Conservation (phyloP, 2,113 vertebrate genomes). For the Colistium nudipinnis region DNA sequence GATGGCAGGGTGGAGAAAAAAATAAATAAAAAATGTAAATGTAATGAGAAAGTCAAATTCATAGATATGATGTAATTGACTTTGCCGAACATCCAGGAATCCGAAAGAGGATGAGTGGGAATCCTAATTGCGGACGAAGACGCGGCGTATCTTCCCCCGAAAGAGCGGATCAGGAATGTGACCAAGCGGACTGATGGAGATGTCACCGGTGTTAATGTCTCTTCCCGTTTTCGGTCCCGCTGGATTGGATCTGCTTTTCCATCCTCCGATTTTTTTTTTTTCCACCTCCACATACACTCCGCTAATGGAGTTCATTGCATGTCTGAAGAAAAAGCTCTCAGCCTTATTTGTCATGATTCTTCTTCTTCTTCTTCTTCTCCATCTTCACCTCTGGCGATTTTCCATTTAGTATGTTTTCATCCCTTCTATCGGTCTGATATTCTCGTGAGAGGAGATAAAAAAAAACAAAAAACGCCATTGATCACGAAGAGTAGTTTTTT, state of each 20-base stretch:
- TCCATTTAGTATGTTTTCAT: conserved; percentile 30
- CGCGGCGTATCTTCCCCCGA: conserved; percentile 47
- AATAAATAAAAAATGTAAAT: no score
- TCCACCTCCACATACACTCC: conserved; percentile 45
- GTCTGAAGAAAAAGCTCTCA: conserved; percentile 41
- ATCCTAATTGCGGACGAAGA: conserved; percentile 79
- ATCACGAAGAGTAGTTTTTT: neutral
- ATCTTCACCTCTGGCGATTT: conserved; percentile 38
- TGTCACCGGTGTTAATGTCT: conserved; percentile 57
- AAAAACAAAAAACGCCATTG: conserved; percentile 28
- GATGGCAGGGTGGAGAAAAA: conserved; percentile 51
- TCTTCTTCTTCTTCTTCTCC: conserved; percentile 27
- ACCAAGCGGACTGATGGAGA: conserved; percentile 62
- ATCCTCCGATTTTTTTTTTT: conserved; percentile 50
- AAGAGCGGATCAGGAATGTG: conserved; percentile 43
- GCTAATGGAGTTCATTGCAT: conserved; percentile 56
- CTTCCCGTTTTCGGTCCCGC: conserved; percentile 37
- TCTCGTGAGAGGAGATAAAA: conserved; percentile 20
- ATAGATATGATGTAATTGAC: conserved; percentile 82
- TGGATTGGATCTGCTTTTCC: conserved; percentile 55
- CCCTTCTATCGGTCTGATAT: conserved; percentile 21
- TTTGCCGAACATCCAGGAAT: conserved; percentile 81
- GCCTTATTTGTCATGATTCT: conserved; percentile 47
- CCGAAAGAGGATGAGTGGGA: conserved; percentile 74
- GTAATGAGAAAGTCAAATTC: conserved; percentile 84